phyloP scores from a whole-genome alignment of 2,797 vertebrate species.

The Cichlasoma orientale region DNA sequence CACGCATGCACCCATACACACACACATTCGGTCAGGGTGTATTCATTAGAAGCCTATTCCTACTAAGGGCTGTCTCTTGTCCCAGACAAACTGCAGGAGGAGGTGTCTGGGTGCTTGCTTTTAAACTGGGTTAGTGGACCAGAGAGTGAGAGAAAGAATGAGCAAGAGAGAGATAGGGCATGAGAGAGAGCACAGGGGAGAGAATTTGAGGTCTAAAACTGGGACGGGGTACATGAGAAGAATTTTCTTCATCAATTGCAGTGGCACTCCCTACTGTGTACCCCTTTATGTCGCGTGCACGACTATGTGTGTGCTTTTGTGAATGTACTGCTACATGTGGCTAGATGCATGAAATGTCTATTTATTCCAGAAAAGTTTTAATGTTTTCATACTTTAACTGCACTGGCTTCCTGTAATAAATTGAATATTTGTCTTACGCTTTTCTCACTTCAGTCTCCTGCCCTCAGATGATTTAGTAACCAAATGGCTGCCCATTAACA shows the following conservation, averaged over 20 bases:
- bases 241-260: constrained; percentile 65
- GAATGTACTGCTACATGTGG: not conserved
- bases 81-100: constrained; percentile 77
- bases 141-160: constrained; percentile 56
- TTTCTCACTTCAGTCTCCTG: constrained; percentile 63
- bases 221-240: constrained; percentile 68
- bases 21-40: constrained; percentile 51
- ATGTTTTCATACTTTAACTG: constrained; percentile 49
- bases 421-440: constrained; percentile 66
- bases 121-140: constrained; percentile 85
- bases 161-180: constrained; percentile 24
- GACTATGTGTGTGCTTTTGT: constrained; percentile 41
- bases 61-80: constrained; percentile 74
- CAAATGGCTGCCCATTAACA: constrained; percentile 79
- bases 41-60: constrained; percentile 75
- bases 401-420: constrained; percentile 58
- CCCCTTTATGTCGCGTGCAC: constrained; percentile 45
- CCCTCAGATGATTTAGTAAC: constrained; percentile 74
- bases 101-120: constrained; percentile 73
- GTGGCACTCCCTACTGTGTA: constrained; percentile 63
- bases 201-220: constrained; percentile 67
- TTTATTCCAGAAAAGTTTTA: constrained; percentile 53
- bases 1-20: constrained; percentile 8
- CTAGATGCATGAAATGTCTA: constrained; percentile 18
- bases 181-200: constrained; percentile 27